Percentiles rank a stretch among this genome's conserved stretches.
phyloP scores from a whole-genome alignment of 2,888 invertebrate genomes.

The Anorthoa munda region DNA sequence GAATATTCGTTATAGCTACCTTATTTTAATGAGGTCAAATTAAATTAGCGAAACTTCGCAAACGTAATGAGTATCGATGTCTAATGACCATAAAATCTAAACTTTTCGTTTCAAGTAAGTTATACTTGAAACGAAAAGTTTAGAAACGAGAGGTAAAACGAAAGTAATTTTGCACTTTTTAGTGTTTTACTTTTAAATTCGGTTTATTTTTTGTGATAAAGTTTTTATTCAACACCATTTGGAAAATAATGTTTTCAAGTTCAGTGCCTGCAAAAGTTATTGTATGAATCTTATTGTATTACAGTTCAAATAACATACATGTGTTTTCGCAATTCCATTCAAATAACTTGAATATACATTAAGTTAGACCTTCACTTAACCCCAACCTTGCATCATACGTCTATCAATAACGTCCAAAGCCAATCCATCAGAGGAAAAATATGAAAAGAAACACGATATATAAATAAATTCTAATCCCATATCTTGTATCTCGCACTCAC shows the following conservation, averaged over 20 bases:
- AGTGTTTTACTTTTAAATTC: too few relatives aligned
- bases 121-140: too few relatives aligned
- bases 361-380: background rate
- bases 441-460: constrained; percentile 29
- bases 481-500: constrained; percentile 31
- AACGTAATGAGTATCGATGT: background rate
- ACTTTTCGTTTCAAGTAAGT: too few relatives aligned
- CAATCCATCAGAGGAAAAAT: constrained; percentile 45
- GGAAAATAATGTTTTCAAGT: background rate
- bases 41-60: background rate
- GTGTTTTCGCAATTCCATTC: constrained; percentile 9
- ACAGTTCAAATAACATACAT: background rate
- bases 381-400: background rate
- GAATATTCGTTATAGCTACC: background rate
- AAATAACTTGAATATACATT: constrained; percentile 14
- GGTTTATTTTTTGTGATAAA: too few relatives aligned
- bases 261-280: background rate
- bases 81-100: background rate
- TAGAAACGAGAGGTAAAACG: too few relatives aligned
- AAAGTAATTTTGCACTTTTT: too few relatives aligned
- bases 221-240: background rate
- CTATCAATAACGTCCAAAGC: constrained; percentile 12
- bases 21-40: background rate
- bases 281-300: background rate
- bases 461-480: constrained; percentile 55